Conservation (phyloP, 2,888 invertebrate genomes). For the Hofmannophila pseudospretella region DNA sequence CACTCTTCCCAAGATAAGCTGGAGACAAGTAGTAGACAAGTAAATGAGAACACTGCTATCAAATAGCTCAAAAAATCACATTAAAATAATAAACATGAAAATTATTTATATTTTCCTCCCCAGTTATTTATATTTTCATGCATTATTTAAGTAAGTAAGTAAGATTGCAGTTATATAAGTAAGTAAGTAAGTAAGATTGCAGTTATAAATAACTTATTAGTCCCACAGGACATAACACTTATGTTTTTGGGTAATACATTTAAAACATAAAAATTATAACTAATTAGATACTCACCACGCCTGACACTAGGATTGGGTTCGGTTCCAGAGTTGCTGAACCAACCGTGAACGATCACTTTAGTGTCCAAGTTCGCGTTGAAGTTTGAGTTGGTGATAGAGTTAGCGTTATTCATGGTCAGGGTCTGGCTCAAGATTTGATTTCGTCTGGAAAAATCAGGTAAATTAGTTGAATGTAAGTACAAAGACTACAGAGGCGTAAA, state of each 20-base stretch:
- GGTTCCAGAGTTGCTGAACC: slow-evolving; percentile 37
- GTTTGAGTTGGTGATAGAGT: slow-evolving; percentile 39
- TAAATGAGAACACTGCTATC: slow-evolving; percentile 27
- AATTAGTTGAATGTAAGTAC: no score
- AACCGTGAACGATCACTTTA: slow-evolving; percentile 37
- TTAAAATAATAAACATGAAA: background rate
- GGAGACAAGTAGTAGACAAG: slow-evolving; percentile 14
- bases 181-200: no score
- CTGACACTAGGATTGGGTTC: slow-evolving; percentile 38
- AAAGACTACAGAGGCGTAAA: no score
- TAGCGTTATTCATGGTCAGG: slow-evolving; percentile 31
- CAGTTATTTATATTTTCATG: no score
- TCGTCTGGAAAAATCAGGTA: slow-evolving; percentile 32
- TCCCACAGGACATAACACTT: no score
- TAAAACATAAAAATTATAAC: no score
- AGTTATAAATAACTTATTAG: no score
- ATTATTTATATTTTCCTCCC: no score
- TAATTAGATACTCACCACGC: slow-evolving; percentile 30
- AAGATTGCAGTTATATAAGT: no score
- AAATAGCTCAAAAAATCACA: slow-evolving; percentile 31
- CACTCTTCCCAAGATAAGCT: slow-evolving; percentile 31
- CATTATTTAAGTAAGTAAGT: no score
- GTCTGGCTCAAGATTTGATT: slow-evolving; percentile 35
- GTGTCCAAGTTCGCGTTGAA: slow-evolving; percentile 31
- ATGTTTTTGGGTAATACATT: no score